Percentiles rank a stretch among this genome's conserved stretches.
These are phyloP conservation scores for Ariolimax columbianus DNA, from an alignment of 2,888 invertebrate species.

Conservation along the genomic window DNA sequence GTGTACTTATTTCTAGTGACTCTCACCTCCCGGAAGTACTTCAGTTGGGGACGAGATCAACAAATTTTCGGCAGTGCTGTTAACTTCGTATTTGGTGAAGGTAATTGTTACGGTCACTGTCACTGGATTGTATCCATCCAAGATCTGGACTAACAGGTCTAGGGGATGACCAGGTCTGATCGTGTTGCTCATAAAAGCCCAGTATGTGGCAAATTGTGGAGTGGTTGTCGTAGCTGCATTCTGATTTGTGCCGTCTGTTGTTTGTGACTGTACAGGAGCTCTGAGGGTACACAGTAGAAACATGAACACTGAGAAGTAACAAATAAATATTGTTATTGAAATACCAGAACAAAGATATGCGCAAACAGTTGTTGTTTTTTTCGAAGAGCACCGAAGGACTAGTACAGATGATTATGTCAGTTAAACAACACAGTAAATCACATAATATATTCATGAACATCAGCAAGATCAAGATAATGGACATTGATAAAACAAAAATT, in stretches of 20 bases:
- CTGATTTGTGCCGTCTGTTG: background rate
- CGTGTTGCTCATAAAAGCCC: constrained; percentile 27
- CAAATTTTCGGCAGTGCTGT: background rate
- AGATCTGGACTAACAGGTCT: background rate
- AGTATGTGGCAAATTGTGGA: constrained; percentile 34
- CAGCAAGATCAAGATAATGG: too few relatives aligned
- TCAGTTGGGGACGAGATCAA: background rate
- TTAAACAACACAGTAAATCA: too few relatives aligned
- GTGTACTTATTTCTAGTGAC: too few relatives aligned
- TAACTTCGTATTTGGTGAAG: background rate
- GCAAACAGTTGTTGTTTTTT: too few relatives aligned
- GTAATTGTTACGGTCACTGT: constrained; percentile 4
- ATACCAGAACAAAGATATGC: too few relatives aligned
- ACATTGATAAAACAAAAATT: too few relatives aligned
- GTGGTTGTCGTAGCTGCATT: background rate
- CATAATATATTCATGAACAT: too few relatives aligned
- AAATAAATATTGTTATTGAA: too few relatives aligned
- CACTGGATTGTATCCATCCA: constrained; percentile 11
- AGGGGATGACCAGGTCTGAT: constrained; percentile 7
- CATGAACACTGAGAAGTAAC: too few relatives aligned
- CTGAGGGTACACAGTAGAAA: background rate
- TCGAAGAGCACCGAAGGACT: too few relatives aligned
- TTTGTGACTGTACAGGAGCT: background rate
- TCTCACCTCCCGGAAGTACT: constrained; percentile 37
- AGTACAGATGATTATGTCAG: too few relatives aligned